Evolutionary conservation across 2,797 vertebrate genomes (phyloP).

Genomic region (Balearica regulorum): DNA sequence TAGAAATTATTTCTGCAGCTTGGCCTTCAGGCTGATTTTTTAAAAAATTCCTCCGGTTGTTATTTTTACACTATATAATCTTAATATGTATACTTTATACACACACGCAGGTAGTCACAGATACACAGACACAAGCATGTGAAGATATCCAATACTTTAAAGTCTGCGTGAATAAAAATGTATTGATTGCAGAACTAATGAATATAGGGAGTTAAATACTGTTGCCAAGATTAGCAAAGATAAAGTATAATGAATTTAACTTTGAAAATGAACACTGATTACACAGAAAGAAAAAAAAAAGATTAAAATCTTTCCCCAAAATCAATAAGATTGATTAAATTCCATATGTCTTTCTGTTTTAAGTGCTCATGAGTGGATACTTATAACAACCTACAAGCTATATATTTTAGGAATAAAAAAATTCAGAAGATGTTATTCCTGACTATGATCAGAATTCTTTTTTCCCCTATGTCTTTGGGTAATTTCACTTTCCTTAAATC

Average conservation of each 20-base stretch:
- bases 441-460: neutral
- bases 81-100: neutral
- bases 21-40: neutral
- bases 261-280: neutral
- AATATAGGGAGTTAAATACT: neutral
- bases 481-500: neutral
- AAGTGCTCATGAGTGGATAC: neutral
- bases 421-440: neutral
- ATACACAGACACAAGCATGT: rapidly evolving
- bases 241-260: neutral
- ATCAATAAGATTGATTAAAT: constrained; percentile 2
- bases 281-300: neutral
- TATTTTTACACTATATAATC: neutral
- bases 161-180: neutral
- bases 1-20: neutral
- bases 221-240: neutral
- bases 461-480: neutral
- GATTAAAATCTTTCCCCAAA: neutral
- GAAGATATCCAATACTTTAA: neutral
- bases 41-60: neutral
- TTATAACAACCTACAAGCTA: neutral
- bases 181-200: neutral
- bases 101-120: neutral
- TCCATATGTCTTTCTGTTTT: neutral
- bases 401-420: neutral